These are phyloP conservation scores for Hippoglossus stenolepis DNA, from an alignment of 2,113 vertebrate species.

Conservation along the genomic window DNA sequence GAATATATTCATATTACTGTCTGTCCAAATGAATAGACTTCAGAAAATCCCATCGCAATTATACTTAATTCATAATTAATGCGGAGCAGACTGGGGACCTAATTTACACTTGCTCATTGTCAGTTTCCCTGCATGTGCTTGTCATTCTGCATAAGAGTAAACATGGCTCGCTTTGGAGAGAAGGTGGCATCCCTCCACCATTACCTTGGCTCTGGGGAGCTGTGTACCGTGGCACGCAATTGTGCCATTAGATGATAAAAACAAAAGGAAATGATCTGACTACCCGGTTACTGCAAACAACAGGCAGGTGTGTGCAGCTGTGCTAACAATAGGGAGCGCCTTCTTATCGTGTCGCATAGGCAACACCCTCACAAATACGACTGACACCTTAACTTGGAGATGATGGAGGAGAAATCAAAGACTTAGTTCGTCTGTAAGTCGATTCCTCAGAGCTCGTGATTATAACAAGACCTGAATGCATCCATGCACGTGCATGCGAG, in stretches of 20 bases:
- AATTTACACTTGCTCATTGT: conserved; percentile 84
- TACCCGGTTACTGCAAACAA: conserved; percentile 43
- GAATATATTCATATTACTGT: conserved; percentile 73
- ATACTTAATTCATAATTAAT: conserved; percentile 85
- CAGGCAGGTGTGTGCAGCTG: conserved; percentile 58
- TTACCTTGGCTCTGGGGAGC: conserved; percentile 78
- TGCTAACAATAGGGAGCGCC: conserved; percentile 53
- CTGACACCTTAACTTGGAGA: conserved; percentile 40
- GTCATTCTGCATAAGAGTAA: conserved; percentile 81
- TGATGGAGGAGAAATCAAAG: conserved; percentile 41
- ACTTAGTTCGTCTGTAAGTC: conserved; percentile 49
- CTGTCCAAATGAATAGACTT: conserved; percentile 80
- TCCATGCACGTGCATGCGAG: conserved; percentile 21
- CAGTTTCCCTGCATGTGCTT: conserved; percentile 80
- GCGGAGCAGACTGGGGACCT: conserved; percentile 81
- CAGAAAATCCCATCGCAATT: conserved; percentile 81
- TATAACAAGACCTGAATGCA: conserved; percentile 54
- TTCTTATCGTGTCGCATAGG: conserved; percentile 28
- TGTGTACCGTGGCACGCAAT: conserved; percentile 60
- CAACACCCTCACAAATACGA: conserved; percentile 37
- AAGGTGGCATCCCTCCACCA: conserved; percentile 70
- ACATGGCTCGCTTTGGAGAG: conserved; percentile 76
- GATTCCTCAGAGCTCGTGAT: conserved; percentile 44
- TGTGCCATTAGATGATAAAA: conserved; percentile 73
- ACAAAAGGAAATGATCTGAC: conserved; percentile 66